Conservation (phyloP, 1,140 invertebrate species). For the Xylocopa sonorina region DNA sequence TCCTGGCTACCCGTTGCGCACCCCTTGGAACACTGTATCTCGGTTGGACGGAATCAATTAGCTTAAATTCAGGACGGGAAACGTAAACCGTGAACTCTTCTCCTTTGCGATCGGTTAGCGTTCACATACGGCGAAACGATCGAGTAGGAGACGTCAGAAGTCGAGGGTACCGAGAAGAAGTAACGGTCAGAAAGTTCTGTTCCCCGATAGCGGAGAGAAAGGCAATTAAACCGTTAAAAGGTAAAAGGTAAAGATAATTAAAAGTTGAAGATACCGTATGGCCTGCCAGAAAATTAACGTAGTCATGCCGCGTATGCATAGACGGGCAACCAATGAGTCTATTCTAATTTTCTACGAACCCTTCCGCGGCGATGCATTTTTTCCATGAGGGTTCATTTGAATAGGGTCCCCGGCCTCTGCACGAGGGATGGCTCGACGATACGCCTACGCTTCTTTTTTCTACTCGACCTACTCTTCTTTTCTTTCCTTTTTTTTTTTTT, state of each 20-base stretch:
- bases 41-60: background rate
- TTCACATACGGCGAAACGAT: conserved; percentile 1
- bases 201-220: conserved; percentile 45
- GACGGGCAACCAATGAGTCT: conserved; percentile 65
- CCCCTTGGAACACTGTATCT: background rate
- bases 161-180: conserved; percentile 24
- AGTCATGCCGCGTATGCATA: conserved; percentile 78
- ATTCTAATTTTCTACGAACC: conserved; percentile 76
- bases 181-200: conserved; percentile 37
- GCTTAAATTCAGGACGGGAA: background rate
- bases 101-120: background rate
- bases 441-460: conserved; percentile 73
- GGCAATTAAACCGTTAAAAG: conserved; percentile 56
- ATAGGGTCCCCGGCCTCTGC: conserved; percentile 66
- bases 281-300: conserved; percentile 73
- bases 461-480: conserved; percentile 18
- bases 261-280: conserved; percentile 71
- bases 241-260: conserved; percentile 54
- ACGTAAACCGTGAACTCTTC: background rate
- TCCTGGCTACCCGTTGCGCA: too few species aligned
- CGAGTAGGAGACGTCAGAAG: background rate
- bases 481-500: conserved; percentile 15
- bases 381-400: conserved; percentile 81
- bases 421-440: conserved; percentile 60
- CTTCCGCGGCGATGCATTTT: conserved; percentile 67